Evolutionary conservation across 2,888 invertebrate genomes (phyloP).

Genomic region (Cheilosia impressa): DNA sequence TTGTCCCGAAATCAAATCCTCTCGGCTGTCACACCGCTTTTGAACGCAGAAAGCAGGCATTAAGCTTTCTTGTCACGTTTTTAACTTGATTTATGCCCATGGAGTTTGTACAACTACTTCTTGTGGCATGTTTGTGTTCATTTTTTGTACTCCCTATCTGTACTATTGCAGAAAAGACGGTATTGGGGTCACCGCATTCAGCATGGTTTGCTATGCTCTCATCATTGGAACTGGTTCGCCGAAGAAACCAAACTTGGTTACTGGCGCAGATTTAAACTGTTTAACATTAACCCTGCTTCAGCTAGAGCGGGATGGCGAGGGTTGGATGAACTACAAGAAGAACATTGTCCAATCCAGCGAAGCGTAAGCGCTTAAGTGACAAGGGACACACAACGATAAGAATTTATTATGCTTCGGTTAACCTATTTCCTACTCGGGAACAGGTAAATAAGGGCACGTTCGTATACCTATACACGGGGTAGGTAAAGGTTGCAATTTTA

Average conservation of each 20-base stretch:
- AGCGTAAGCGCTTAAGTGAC: constrained; percentile 67
- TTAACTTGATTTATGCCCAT: constrained; percentile 73
- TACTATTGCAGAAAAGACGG: constrained; percentile 47
- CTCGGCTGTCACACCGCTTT: constrained; percentile 2
- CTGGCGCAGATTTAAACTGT: constrained; percentile 63
- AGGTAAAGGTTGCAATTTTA: constrained; percentile 61
- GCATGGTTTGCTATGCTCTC: constrained; percentile 60
- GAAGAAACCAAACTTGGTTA: constrained; percentile 42
- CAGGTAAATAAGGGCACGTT: constrained; percentile 56
- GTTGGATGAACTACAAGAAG: constrained; percentile 5
- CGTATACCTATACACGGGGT: not conserved
- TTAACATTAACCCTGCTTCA: constrained; percentile 55
- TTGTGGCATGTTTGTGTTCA: constrained; percentile 19
- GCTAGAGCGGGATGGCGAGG: not conserved
- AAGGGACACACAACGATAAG: constrained; percentile 68
- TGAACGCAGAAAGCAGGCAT: constrained; percentile 15
- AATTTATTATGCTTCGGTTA: constrained; percentile 72
- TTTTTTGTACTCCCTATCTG: constrained; percentile 30
- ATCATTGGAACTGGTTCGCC: constrained; percentile 42
- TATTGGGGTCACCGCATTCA: constrained; percentile 62
- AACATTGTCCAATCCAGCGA: constrained; percentile 65
- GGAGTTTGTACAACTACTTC: constrained; percentile 62
- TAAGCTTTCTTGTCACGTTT: constrained; percentile 65
- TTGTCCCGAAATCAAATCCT: constrained; percentile 24
- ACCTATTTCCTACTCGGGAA: constrained; percentile 60